Conservation (phyloP, 2,113 vertebrate genomes). For the Salvelinus fontinalis region DNA sequence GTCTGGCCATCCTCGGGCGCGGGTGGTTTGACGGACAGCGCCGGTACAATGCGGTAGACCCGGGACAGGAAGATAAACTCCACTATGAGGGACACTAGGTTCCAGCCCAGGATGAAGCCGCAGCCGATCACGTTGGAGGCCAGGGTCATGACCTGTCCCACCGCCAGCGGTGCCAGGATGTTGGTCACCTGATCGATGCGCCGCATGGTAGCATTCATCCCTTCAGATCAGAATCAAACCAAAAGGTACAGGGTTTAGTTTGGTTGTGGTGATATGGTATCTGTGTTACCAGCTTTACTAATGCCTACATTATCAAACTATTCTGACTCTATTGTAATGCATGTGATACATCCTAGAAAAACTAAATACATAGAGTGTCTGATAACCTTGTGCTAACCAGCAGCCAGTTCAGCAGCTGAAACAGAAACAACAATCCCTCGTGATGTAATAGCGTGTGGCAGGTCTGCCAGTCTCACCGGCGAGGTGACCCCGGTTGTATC, state of each 20-base stretch:
- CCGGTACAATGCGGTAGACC: slow-evolving; percentile 75
- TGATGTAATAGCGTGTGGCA: no score
- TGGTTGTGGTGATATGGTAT: background rate
- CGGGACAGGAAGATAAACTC: slow-evolving; percentile 80
- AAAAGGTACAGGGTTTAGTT: slow-evolving; percentile 41
- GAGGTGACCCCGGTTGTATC: slow-evolving; percentile 72
- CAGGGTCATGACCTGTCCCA: slow-evolving; percentile 77
- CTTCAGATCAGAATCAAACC: slow-evolving; percentile 52
- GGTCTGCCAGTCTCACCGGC: slow-evolving; percentile 63
- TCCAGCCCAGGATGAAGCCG: slow-evolving; percentile 82
- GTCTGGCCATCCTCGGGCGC: slow-evolving; percentile 42
- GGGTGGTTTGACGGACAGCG: slow-evolving; percentile 72
- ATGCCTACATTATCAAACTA: background rate
- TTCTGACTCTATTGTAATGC: background rate
- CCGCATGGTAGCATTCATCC: slow-evolving; percentile 75
- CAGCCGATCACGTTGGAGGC: slow-evolving; percentile 77
- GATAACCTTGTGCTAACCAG: no score
- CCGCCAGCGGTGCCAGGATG: slow-evolving; percentile 75
- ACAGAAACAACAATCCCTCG: no score
- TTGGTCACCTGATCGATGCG: slow-evolving; percentile 79
- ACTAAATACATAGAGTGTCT: no score
- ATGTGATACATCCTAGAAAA: background rate
- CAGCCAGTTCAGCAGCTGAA: no score
- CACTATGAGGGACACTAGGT: slow-evolving; percentile 76
- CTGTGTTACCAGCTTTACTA: background rate